phyloP scores from a whole-genome alignment of 2,888 invertebrate genomes.

The Dryadula phaetusa region DNA sequence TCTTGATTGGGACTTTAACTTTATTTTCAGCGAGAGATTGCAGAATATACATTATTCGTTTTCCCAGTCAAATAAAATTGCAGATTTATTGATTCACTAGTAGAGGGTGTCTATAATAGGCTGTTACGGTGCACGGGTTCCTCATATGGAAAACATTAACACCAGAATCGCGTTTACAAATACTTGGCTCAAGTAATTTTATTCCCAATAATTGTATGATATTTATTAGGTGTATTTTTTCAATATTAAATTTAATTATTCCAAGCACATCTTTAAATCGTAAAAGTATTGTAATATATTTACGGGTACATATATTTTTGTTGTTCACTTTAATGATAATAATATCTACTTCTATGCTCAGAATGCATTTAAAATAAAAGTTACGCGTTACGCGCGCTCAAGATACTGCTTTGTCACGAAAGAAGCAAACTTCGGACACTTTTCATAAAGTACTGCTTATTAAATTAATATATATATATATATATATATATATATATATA shows the following conservation, averaged over 20 bases:
- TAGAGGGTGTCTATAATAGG: conserved; percentile 33
- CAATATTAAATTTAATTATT: not conserved
- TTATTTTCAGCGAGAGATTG: conserved; percentile 3
- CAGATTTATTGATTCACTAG: conserved; percentile 21
- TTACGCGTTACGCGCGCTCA: too few relatives aligned
- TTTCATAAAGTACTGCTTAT: too few relatives aligned
- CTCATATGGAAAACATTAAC: conserved; percentile 30
- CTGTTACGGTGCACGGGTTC: conserved; percentile 27
- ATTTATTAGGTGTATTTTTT: not conserved
- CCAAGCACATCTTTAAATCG: not conserved
- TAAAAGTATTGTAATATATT: not conserved
- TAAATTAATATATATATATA: too few relatives aligned
- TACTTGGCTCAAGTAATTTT: conserved; percentile 15
- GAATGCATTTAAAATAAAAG: too few relatives aligned
- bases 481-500: too few relatives aligned
- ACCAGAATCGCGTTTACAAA: conserved; percentile 12
- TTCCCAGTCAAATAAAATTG: conserved; percentile 10
- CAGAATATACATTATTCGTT: conserved; percentile 26
- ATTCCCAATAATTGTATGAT: conserved; percentile 5
- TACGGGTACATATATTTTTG: too few relatives aligned
- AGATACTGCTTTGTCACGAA: too few relatives aligned
- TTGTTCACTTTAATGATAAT: too few relatives aligned
- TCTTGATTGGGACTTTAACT: not conserved
- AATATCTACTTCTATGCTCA: too few relatives aligned
- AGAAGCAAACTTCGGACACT: too few relatives aligned